phyloP scores from a whole-genome alignment of 2,888 invertebrate species.

The Dryobota labecula region DNA sequence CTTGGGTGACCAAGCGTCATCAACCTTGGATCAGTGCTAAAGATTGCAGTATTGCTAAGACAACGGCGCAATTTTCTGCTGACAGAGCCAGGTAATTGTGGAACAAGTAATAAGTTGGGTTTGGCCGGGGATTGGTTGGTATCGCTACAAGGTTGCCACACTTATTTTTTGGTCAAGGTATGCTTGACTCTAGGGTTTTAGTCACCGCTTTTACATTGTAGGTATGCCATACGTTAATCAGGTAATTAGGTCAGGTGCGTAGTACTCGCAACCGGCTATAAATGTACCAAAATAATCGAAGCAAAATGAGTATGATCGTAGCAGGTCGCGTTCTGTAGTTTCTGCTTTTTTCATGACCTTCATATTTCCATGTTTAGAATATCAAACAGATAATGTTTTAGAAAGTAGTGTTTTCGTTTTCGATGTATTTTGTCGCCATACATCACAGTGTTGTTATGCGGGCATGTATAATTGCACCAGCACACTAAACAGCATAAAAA shows the following conservation, averaged over 20 bases:
- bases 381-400: conserved; percentile 13
- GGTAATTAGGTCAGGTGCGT: neutral
- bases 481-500: conserved; percentile 6
- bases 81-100: conserved; percentile 40
- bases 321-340: neutral
- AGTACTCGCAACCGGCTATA: neutral
- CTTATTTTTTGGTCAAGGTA: conserved; percentile 2
- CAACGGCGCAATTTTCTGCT: conserved; percentile 63
- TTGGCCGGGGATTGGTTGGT: conserved; percentile 10
- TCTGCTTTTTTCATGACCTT: neutral
- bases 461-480: conserved; percentile 15
- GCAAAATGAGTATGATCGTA: neutral
- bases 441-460: conserved; percentile 25
- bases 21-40: conserved; percentile 58
- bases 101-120: neutral
- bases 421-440: neutral
- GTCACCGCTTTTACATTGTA: neutral
- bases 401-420: conserved; percentile 19
- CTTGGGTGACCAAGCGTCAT: conserved; percentile 70
- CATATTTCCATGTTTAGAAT: neutral
- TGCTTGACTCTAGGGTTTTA: neutral
- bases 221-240: neutral
- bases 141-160: conserved; percentile 5
- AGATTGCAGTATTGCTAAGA: conserved; percentile 50
- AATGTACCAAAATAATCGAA: neutral